Base-by-base conservation (phyloP, 92 coral and sea anemone species). In the Heliopora coerulea region DNA sequence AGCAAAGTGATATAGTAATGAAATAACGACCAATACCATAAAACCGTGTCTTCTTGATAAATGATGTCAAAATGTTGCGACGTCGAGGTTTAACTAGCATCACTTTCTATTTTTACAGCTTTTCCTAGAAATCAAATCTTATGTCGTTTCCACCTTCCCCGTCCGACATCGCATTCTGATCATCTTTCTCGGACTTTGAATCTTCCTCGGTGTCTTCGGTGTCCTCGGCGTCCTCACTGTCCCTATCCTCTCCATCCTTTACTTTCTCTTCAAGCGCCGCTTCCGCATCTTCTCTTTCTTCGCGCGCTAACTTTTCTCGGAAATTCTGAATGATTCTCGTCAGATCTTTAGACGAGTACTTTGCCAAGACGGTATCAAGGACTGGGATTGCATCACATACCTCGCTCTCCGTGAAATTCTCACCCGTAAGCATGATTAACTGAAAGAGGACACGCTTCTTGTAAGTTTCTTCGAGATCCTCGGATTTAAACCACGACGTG, bases 341-440 rank as follows among this genome's bases (percentile, higher is more conserved):
- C 33, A 91, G 65, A 31, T 89, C 88, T 8, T 78, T 56, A 44
- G 88, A 83, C 10, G 83, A 79, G 60, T 49, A 82, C 41, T 79
- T 83, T 1, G 85, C 86, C 61, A 91, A 42, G 15, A 79, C 54
- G 64, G 62, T 73, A 50, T 56, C 80, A 75, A 91, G 81, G 57
- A 85, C 89, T 18, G 87, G 86, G 40, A 89, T 73, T 26, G 88
- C 86, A 48, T 91, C 96, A 56, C 88, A 91, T 25, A 91, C 86
- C 65, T 91, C 93, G 66, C 86, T 91, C 41, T 91, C 97, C 33
- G 82, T 83, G 80, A 85, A 88, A 52, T 88, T 87, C 54, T 83
- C 84, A 52, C 84, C 82, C 15, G 59, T 63, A 12, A 62, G 75
- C 20, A 91, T 86, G 35, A 91, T 25, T 1, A 77, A 81, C n/a